A percentile compares a stretch with the other conserved stretches of the same genome.
These are phyloP conservation scores for Bettongia penicillata DNA, from an alignment of 2,113 vertebrate species.

Conservation along the genomic window DNA sequence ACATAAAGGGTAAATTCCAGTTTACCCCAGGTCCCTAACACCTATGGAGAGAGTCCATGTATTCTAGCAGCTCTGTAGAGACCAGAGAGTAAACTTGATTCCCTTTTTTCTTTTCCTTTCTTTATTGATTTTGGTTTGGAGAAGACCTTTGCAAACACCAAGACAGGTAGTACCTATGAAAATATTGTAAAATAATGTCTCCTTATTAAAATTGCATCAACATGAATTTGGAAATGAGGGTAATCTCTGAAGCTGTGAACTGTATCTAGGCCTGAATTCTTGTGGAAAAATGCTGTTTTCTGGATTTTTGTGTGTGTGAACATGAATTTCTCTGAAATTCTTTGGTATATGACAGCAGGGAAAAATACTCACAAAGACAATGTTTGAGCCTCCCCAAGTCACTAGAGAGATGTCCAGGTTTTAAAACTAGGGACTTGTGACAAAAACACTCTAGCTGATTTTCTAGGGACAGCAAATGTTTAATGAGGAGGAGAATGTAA, in stretches of 20 bases:
- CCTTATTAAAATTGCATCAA: neutral
- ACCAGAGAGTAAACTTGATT: neutral
- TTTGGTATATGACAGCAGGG: neutral
- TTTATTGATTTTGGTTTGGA: neutral
- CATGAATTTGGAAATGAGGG: neutral
- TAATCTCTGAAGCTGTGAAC: neutral
- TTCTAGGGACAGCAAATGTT: neutral
- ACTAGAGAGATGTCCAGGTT: neutral
- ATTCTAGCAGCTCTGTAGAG: neutral
- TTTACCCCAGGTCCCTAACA: neutral
- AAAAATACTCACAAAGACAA: neutral
- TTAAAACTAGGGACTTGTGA: neutral
- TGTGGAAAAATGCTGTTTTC: neutral
- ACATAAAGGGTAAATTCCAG: neutral
- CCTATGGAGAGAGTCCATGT: neutral
- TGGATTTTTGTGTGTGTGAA: neutral
- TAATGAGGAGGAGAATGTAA: neutral
- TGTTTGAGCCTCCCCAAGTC: neutral
- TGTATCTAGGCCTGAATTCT: neutral
- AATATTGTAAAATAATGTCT: neutral
- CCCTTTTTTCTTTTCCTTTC: neutral
- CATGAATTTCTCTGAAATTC: neutral
- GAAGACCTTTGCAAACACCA: neutral
- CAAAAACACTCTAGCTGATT: neutral
- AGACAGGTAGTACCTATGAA: neutral